A percentile compares a stretch with the other conserved stretches of the same genome.
phyloP scores from a whole-genome alignment of 2,113 vertebrate genomes.

The Taxidea taxus region DNA sequence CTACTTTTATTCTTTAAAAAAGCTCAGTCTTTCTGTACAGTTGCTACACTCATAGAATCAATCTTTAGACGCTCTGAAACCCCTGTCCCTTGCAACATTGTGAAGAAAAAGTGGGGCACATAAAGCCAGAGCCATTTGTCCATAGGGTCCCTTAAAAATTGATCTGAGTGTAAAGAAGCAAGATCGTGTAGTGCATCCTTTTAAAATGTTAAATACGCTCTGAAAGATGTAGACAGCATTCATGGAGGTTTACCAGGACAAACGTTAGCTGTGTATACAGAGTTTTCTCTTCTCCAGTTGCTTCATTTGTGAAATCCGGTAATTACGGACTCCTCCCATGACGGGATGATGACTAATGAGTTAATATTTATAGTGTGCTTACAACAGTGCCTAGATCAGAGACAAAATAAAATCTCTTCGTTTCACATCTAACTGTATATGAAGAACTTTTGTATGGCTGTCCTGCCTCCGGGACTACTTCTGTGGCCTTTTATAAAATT shows the following conservation, averaged over 20 bases:
- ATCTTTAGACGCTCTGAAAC: neutral
- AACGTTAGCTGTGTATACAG: neutral
- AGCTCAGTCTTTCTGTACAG: neutral
- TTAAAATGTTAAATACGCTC: neutral
- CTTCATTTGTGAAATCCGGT: neutral
- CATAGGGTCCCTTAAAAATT: neutral
- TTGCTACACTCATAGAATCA: neutral
- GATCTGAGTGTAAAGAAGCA: neutral
- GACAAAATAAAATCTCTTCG: neutral
- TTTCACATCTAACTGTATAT: neutral
- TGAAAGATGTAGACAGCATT: neutral
- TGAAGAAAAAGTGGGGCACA: neutral
- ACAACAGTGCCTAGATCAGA: neutral
- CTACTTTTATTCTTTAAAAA: neutral
- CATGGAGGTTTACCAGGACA: neutral
- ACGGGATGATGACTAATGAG: neutral
- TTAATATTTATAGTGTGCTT: neutral
- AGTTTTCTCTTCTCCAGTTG: neutral
- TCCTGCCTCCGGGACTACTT: neutral
- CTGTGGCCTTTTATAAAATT: neutral
- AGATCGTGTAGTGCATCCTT: neutral
- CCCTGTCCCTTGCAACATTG: neutral
- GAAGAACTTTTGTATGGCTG: neutral
- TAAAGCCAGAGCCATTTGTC: neutral
- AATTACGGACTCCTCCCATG: neutral